These are phyloP conservation scores for Corvus cornix DNA, from an alignment of 2,113 vertebrate genomes.

Conservation along the genomic window DNA sequence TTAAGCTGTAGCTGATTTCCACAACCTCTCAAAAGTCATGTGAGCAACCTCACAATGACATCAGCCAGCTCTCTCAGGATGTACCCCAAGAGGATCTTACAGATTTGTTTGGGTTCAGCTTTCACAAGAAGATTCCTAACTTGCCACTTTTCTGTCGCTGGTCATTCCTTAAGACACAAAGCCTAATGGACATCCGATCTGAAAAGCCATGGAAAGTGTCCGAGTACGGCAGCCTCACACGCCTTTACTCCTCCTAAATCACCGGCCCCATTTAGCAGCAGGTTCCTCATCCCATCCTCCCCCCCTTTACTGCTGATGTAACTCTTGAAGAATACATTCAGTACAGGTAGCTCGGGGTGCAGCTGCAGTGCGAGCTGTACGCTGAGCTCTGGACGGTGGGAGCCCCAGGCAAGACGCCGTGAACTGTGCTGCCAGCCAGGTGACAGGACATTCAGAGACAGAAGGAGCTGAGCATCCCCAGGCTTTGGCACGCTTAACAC, in stretches of 20 bases:
- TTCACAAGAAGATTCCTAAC: not conserved
- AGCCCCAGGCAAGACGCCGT: not conserved
- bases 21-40: not conserved
- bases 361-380: not conserved
- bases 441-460: not conserved
- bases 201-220: not conserved
- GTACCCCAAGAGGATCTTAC: not conserved
- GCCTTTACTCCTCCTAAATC: not conserved
- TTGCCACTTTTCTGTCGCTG: not conserved
- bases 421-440: not conserved
- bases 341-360: too few relatives aligned
- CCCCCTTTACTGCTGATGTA: not conserved
- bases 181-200: not conserved
- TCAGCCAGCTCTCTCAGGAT: not conserved
- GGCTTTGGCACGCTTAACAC: not conserved
- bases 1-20: not conserved
- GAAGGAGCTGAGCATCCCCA: not conserved
- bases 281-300: not conserved
- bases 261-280: not conserved
- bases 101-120: not conserved
- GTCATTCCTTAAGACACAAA: not conserved
- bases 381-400: not conserved
- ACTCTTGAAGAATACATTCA: not conserved
- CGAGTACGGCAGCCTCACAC: not conserved
- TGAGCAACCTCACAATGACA: not conserved